Conservation (phyloP, 2,113 vertebrate species). For the Thryonomys swinderianus region DNA sequence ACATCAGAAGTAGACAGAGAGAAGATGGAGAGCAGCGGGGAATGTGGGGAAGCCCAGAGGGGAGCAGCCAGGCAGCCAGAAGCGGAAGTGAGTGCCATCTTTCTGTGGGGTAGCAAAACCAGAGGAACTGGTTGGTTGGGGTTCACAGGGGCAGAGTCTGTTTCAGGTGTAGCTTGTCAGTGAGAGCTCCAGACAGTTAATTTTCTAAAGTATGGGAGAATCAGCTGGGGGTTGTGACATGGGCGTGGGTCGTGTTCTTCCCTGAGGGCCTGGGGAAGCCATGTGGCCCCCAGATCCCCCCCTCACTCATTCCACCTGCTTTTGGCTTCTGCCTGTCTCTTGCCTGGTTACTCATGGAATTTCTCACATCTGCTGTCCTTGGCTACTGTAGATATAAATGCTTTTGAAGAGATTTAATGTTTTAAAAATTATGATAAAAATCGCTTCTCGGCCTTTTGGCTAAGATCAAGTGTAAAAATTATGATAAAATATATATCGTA, state of each 20-base stretch:
- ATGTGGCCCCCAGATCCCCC: accelerated
- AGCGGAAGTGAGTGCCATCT: accelerated
- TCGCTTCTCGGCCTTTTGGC: too few species aligned
- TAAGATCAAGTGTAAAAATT: too few species aligned
- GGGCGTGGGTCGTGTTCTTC: background rate
- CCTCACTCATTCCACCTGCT: too few species aligned
- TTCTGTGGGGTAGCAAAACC: conserved; percentile 58
- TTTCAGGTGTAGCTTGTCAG: conserved; percentile 60
- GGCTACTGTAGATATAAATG: background rate
- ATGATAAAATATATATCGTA: background rate
- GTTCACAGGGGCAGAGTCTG: background rate
- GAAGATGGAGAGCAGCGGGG: background rate
- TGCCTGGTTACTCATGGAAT: background rate
- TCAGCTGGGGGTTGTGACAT: background rate
- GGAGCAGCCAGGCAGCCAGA: background rate
- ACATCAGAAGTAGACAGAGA: background rate
- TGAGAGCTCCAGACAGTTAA: conserved; percentile 62
- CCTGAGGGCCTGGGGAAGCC: background rate
- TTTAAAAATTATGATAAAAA: too few species aligned
- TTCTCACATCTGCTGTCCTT: background rate
- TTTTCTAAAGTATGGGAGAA: conserved; percentile 13
- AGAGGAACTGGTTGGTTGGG: conserved; percentile 76
- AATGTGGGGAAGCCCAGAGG: background rate
- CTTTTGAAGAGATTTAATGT: background rate
- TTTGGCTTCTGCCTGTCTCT: background rate